Evolutionary conservation across 2,797 vertebrate genomes (phyloP).

Genomic region (Mionectes olivaceus): DNA sequence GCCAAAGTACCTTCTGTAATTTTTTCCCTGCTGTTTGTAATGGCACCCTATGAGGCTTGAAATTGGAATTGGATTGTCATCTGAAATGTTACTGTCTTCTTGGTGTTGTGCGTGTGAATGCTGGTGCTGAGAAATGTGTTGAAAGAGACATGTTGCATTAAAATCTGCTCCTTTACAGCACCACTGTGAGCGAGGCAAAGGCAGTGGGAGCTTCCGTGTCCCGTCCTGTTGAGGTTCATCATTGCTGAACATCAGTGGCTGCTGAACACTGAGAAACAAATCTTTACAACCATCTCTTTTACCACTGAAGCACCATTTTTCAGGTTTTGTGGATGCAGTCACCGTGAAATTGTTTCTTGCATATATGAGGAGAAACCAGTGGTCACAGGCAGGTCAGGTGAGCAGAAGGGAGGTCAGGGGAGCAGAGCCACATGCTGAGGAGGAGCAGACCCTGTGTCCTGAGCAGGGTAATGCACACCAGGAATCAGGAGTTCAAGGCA

Average conservation of each 20-base stretch:
- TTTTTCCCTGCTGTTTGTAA: conserved; percentile 60
- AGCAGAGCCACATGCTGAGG: not conserved
- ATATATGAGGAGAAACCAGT: not conserved
- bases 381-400: not conserved
- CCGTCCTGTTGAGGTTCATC: not conserved
- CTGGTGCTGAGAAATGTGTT: not conserved
- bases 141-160: not conserved
- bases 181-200: not conserved
- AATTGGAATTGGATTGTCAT: conserved; percentile 62
- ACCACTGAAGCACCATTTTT: not conserved
- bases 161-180: not conserved
- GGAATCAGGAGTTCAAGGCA: not conserved
- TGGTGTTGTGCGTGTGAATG: not conserved
- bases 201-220: not conserved
- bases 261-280: not conserved
- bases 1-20: conserved; percentile 27
- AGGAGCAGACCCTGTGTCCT: not conserved
- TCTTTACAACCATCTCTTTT: not conserved
- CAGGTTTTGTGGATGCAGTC: not conserved
- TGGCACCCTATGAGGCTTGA: conserved; percentile 67
- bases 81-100: conserved; percentile 9
- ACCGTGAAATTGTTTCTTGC: not conserved
- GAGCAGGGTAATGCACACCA: not conserved
- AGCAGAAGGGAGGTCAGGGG: not conserved
- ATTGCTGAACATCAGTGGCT: not conserved